Conservation (phyloP, 2,113 vertebrate genomes). For the Pterocles burchelli region DNA sequence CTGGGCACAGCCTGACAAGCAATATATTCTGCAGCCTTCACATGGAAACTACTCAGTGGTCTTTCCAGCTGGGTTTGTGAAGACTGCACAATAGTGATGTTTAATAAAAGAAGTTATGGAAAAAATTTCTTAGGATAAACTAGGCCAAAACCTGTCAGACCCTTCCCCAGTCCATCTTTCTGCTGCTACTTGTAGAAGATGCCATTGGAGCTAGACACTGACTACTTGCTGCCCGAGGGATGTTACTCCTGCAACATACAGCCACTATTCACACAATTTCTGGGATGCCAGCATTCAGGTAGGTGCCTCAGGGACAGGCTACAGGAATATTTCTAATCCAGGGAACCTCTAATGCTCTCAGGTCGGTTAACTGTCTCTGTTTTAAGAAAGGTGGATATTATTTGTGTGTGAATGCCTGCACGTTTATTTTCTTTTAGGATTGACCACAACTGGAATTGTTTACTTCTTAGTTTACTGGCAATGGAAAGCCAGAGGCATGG, state of each 20-base stretch:
- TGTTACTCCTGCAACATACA: rapidly evolving
- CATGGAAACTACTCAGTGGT: background rate
- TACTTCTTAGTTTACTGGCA: background rate
- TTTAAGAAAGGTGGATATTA: background rate
- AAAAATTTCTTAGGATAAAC: background rate
- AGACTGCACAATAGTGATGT: background rate
- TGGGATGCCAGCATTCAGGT: background rate
- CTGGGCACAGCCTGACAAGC: background rate
- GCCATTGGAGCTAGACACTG: background rate
- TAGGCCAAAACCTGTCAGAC: background rate
- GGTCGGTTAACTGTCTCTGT: background rate
- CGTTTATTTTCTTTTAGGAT: background rate
- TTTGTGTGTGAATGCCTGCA: background rate
- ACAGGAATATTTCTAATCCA: background rate
- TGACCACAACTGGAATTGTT: background rate
- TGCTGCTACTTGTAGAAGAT: background rate
- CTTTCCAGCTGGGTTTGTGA: background rate
- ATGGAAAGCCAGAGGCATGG: background rate
- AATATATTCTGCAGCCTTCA: background rate
- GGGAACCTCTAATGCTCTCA: background rate
- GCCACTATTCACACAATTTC: background rate
- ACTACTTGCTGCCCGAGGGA: background rate
- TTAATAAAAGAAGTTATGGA: background rate
- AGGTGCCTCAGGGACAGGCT: background rate
- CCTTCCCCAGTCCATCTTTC: background rate